Conservation (phyloP, 2,888 invertebrate genomes). For the Achlya flavicornis region DNA sequence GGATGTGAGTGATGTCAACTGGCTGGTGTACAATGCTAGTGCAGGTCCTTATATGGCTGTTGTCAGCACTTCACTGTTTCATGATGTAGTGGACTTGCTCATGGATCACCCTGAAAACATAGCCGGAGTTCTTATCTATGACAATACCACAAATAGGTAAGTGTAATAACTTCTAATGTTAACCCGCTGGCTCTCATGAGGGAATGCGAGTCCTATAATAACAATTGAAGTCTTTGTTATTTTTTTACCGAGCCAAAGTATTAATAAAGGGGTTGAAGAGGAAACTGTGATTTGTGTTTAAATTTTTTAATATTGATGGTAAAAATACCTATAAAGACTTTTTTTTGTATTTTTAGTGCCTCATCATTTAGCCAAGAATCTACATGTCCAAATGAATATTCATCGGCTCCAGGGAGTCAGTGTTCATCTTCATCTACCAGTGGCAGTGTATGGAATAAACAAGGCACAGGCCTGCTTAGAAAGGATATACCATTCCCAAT, state of each 20-base stretch:
- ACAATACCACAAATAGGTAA: slow-evolving; percentile 73
- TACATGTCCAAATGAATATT: slow-evolving; percentile 92
- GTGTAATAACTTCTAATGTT: slow-evolving; percentile 12
- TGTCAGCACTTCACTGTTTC: slow-evolving; percentile 86
- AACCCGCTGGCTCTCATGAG: too few relatives aligned
- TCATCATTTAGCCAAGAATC: slow-evolving; percentile 85
- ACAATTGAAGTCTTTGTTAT: too few relatives aligned
- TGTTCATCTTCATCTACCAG: slow-evolving; percentile 74
- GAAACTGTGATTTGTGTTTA: slow-evolving; percentile 10
- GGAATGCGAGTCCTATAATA: too few relatives aligned
- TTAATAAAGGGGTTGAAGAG: too few relatives aligned
- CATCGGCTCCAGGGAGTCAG: slow-evolving; percentile 70
- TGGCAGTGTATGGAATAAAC: slow-evolving; percentile 92
- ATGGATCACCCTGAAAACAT: slow-evolving; percentile 81
- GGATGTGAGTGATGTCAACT: slow-evolving; percentile 86
- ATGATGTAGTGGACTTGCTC: slow-evolving; percentile 78
- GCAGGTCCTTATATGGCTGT: slow-evolving; percentile 92
- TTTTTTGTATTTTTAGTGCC: slow-evolving; percentile 48
- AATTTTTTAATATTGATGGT: slow-evolving; percentile 11
- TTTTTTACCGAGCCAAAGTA: too few relatives aligned
- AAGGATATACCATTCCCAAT: slow-evolving; percentile 95
- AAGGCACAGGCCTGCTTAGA: slow-evolving; percentile 89
- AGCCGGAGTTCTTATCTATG: slow-evolving; percentile 87
- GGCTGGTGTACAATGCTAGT: slow-evolving; percentile 88
- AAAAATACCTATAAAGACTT: too few relatives aligned